These are phyloP conservation scores for Vidua macroura DNA, from an alignment of 2,113 vertebrate genomes.

Conservation along the genomic window DNA sequence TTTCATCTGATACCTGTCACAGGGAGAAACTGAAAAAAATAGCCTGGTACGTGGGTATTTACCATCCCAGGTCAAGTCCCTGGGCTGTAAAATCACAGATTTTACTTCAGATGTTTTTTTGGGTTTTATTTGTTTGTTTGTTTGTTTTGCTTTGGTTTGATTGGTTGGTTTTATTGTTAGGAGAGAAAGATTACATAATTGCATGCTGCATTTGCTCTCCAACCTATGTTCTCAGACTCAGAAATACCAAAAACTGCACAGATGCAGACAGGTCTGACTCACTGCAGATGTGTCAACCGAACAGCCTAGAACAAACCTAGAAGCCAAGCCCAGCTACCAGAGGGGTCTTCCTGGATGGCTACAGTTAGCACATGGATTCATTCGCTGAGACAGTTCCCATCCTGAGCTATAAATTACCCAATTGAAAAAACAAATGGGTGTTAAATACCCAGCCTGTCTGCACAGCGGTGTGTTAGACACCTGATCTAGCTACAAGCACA, in stretches of 20 bases:
- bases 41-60: fast-evolving
- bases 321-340: background rate
- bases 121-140: background rate
- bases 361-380: background rate
- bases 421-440: background rate
- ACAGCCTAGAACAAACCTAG: background rate
- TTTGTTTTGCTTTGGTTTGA: background rate
- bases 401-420: background rate
- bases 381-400: background rate
- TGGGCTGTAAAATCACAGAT: background rate
- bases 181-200: background rate
- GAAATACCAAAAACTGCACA: background rate
- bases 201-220: background rate
- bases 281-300: background rate
- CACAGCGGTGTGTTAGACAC: background rate
- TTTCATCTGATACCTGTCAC: background rate
- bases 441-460: background rate
- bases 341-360: background rate
- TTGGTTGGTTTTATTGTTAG: background rate
- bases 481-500: background rate
- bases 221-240: background rate
- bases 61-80: background rate
- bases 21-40: background rate
- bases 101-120: background rate
- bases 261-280: background rate